Conservation (phyloP, 2,797 vertebrate genomes). For the Psittacula derbiana region DNA sequence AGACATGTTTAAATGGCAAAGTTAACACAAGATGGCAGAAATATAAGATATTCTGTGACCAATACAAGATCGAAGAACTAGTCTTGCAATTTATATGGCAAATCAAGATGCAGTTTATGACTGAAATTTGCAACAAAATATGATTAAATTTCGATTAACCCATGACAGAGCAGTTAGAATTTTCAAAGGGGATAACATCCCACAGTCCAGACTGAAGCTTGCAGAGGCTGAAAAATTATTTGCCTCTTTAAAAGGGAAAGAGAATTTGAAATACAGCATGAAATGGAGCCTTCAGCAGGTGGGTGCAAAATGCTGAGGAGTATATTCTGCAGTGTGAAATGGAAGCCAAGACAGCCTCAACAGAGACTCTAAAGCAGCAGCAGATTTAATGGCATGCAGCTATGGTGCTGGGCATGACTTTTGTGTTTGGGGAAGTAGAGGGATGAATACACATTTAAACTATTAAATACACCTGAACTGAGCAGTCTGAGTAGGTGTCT, state of each 20-base stretch:
- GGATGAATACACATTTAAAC: neutral
- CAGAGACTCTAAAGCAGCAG: neutral
- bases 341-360: neutral
- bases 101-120: neutral
- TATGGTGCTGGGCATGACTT: neutral
- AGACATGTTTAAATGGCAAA: neutral
- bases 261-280: neutral
- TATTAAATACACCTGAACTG: neutral
- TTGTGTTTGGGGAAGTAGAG: neutral
- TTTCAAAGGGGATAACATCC: neutral
- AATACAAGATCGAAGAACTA: neutral
- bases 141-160: neutral
- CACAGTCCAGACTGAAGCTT: neutral
- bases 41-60: neutral
- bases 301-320: neutral
- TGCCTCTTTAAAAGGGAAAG: neutral
- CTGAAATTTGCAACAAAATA: neutral
- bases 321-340: fast-evolving
- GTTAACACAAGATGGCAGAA: neutral
- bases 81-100: neutral
- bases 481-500: neutral
- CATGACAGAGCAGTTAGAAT: neutral
- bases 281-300: neutral
- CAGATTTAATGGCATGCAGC: neutral
- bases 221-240: neutral